Base-by-base conservation (phyloP, 2,888 invertebrate genomes). In the Dryobota labecula region DNA sequence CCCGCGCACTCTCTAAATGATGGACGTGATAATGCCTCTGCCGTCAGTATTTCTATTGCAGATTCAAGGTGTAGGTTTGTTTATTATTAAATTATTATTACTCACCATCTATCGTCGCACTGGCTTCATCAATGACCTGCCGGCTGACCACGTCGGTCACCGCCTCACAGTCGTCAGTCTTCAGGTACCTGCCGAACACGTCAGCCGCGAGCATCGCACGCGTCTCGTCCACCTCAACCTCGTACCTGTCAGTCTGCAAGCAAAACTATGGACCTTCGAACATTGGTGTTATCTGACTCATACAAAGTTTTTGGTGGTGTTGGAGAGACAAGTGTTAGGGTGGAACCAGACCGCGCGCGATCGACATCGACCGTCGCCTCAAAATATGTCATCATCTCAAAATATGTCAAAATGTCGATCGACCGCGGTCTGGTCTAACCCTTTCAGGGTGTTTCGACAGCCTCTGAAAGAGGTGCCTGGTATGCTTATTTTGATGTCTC, bases 171-270 rank as follows among this genome's bases (percentile, higher is more conserved):
- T 95, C 92, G 27, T 94, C 94, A 15, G 91, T 88, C 91, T 92
- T 96, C 87, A 97, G 93, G 91, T 96, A 97, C 80, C 95, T 92
- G 71, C 96, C 94, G 86, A 96, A 97, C 87, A 97, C 96, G 83
- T 97, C 96, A 72, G 94, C 93, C 73, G 99, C 99, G 92, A 98
- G 97, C 89, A 97, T 97, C 88, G 97, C 96, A 77, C 99, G 97
- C 92, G 98, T 97, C 96, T 99, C 99, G 95, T 99, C 99, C 92
- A 98, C 97, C 92, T 99, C 98, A 90, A 99, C 97, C 96, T 99
- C 99, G 96, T 99, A 99, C 90, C 98, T 97, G 91, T 97, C 98
- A 96, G 93, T 93, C 96, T 96, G 94, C 73, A 90, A 89, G 73
- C 96, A 86, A 82, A 82, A 80, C 80, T 84, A 77, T 78, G 69